Percentiles rank a stretch among this genome's conserved stretches.
Conservation (phyloP, 2,113 vertebrate genomes). For the Saguinus midas region DNA sequence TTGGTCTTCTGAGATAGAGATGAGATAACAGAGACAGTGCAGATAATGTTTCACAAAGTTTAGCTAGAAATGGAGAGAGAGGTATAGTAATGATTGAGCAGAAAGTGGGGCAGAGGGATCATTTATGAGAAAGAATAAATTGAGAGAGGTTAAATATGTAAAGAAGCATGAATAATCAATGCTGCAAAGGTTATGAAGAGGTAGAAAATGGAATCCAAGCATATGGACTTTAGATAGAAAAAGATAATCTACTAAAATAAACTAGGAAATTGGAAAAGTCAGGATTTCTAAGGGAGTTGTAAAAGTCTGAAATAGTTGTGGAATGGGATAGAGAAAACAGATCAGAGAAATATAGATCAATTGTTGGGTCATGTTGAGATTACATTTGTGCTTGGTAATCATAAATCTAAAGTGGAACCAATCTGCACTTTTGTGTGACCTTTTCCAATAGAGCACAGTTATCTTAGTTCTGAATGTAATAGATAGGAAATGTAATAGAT, state of each 20-base stretch:
- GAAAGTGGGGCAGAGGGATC: background rate
- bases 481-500: background rate
- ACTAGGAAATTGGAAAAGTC: background rate
- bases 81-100: background rate
- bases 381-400: conserved; percentile 5
- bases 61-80: background rate
- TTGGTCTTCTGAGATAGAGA: background rate
- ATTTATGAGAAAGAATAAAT: background rate
- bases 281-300: background rate
- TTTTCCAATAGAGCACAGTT: background rate
- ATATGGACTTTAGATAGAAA: background rate
- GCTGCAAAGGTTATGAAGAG: background rate
- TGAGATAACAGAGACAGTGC: background rate
- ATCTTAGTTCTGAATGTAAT: conserved; percentile 41
- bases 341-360: background rate
- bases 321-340: background rate
- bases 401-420: conserved; percentile 28
- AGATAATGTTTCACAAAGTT: background rate
- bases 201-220: background rate
- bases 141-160: background rate
- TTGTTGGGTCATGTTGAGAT: background rate
- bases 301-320: background rate
- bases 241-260: background rate
- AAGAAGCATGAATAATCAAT: background rate
- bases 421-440: background rate